Evolutionary conservation across 2,888 invertebrate genomes (phyloP), one percentile per base, ranked within the genome.

Genomic region (Teinopalpus imperialis): DNA sequence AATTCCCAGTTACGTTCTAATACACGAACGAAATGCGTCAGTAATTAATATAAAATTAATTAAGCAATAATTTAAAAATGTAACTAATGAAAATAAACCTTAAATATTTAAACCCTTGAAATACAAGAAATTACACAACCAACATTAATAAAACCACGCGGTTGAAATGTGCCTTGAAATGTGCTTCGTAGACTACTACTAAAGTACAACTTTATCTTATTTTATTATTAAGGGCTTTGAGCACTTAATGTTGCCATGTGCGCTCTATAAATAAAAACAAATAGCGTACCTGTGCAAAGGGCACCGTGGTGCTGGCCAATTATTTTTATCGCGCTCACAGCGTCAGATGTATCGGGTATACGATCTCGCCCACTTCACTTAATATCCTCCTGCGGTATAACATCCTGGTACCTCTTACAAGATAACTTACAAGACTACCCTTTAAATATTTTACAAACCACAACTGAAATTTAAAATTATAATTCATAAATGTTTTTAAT

Each of bases 371-470:
- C 41, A 24, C 46, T 43, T 27, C 20, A 32, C 34, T 46, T 50
- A 56, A 52, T 51, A 49, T 62, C 65, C 59, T 62, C 51, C 43
- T 49, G 41, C 49, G 30, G 64, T 65, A 70, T 85, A 74, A 46
- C 52, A 41, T 48, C 83, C 74, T 83, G 59, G 82, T 85, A 80
- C 63, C 58, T 64, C 66, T 78, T 80, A 81, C 78, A 81, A 74
- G 66, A 67, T 67, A 69, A 74, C 49, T 82, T 83, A 82, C 82
- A 81, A 74, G 78, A 65, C n/a, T n/a, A n/a, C 18, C 34, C 4
- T 16, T 14, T n/a, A n/a, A n/a, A n/a, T n/a, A n/a, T n/a, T n/a
- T n/a, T n/a, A n/a, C n/a, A n/a, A n/a, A n/a, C n/a, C n/a, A n/a
- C n/a, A n/a, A n/a, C n/a, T n/a, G n/a, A n/a, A n/a, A n/a, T n/a